phyloP scores from a whole-genome alignment of 2,797 vertebrate genomes.

The Anguilla marmorata region DNA sequence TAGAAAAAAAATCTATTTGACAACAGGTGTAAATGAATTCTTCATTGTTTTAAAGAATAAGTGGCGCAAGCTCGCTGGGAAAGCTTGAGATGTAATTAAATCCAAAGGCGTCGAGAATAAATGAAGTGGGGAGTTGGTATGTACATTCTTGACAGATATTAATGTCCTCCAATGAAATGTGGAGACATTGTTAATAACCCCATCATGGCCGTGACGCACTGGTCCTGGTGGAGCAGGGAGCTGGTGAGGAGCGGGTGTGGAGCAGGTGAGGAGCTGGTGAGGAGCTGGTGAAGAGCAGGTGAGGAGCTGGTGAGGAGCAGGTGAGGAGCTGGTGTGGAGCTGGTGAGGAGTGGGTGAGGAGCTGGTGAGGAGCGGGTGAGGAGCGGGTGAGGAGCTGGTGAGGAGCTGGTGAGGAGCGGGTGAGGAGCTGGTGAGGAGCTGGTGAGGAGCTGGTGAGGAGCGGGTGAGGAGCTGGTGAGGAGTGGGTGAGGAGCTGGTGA shows the following conservation, averaged over 20 bases:
- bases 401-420: too few species aligned
- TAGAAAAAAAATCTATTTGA: constrained; percentile 68
- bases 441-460: too few species aligned
- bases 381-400: not conserved
- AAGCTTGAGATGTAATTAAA: constrained; percentile 79
- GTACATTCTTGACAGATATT: constrained; percentile 66
- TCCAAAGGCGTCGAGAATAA: constrained; percentile 70
- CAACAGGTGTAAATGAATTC: constrained; percentile 80
- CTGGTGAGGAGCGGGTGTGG: not conserved
- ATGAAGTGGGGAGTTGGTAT: constrained; percentile 73
- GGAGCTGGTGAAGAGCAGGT: too few species aligned
- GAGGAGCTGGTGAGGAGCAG: too few species aligned
- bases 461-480: too few species aligned
- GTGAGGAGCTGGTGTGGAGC: too few species aligned
- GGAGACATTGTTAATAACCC: constrained; percentile 62
- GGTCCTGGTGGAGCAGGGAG: constrained; percentile 23
- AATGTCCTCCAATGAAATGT: constrained; percentile 58
- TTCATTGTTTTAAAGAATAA: constrained; percentile 73
- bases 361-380: too few species aligned
- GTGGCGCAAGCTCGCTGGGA: constrained; percentile 72
- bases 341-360: too few species aligned
- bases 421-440: too few species aligned
- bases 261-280: too few species aligned
- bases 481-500: too few species aligned
- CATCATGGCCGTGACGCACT: constrained; percentile 47